Evolutionary conservation across 2,797 vertebrate species (phyloP).

Genomic region (Dendrocincla tyrannina): DNA sequence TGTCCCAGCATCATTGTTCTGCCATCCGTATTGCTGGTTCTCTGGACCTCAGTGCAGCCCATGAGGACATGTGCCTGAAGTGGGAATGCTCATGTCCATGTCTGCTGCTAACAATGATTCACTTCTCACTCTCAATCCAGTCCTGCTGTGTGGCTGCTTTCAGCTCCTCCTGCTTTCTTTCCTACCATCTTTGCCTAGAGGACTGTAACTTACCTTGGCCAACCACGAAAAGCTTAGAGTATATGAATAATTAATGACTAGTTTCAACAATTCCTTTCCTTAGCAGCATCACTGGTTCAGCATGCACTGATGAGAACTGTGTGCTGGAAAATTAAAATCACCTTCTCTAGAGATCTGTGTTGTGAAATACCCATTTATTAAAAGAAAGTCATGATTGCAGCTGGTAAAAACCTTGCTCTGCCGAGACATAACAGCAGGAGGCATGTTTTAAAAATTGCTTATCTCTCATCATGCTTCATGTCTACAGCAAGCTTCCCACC

Average conservation of each 20-base stretch:
- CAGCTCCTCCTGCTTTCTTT: background rate
- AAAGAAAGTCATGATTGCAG: background rate
- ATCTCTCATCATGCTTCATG: background rate
- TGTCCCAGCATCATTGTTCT: background rate
- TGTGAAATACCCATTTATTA: background rate
- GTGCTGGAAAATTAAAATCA: background rate
- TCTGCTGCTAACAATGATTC: fast-evolving
- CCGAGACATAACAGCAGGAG: background rate
- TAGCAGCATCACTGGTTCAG: background rate
- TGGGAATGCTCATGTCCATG: background rate
- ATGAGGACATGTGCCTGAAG: fast-evolving
- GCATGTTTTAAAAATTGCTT: background rate
- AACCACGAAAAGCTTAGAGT: background rate
- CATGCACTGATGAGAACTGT: background rate
- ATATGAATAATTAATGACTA: background rate
- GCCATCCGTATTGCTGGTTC: background rate
- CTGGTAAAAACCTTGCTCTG: background rate
- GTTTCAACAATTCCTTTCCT: background rate
- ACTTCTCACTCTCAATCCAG: background rate
- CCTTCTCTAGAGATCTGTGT: background rate
- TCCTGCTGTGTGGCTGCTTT: background rate
- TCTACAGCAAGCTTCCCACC: background rate
- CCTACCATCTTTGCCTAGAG: background rate
- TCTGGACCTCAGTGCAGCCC: background rate
- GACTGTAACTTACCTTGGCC: background rate